A percentile compares a stretch with the other conserved stretches of the same genome.
Conservation (phyloP, 2,113 vertebrate genomes). For the Pachypanchax playfairii region DNA sequence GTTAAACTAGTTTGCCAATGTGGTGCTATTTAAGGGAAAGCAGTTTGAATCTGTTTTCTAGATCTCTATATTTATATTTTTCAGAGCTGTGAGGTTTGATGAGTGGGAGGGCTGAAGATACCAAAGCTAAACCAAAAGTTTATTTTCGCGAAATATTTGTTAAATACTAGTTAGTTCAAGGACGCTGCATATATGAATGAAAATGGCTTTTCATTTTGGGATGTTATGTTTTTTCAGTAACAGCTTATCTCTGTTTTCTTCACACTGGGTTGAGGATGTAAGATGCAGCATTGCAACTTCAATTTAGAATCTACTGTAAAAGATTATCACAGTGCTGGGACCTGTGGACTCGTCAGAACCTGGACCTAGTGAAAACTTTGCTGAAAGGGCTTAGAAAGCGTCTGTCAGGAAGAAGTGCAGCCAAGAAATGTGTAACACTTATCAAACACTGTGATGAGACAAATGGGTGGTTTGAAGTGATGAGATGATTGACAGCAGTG, state of each 20-base stretch:
- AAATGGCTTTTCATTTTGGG: constrained; percentile 17
- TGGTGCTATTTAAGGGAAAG: constrained; percentile 8
- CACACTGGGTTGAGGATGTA: constrained; percentile 3
- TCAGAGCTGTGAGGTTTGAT: constrained; percentile 69
- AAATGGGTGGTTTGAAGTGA: constrained; percentile 30
- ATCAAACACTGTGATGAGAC: constrained; percentile 58
- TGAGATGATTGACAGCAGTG: constrained; percentile 23
- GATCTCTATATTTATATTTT: background rate
- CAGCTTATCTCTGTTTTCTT: constrained; percentile 19
- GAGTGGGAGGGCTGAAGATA: constrained; percentile 48
- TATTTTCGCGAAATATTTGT: constrained; percentile 34
- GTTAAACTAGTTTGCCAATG: background rate
- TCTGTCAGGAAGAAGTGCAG: constrained; percentile 23
- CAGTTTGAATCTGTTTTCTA: background rate
- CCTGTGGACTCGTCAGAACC: constrained; percentile 33
- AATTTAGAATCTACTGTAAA: constrained; percentile 2
- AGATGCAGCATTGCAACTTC: constrained; percentile 6
- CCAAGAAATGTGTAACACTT: constrained; percentile 42
- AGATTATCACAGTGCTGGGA: constrained; percentile 30
- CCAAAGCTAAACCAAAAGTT: constrained; percentile 42
- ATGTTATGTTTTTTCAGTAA: constrained; percentile 23
- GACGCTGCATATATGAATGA: constrained; percentile 22
- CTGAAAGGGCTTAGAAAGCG: constrained; percentile 35
- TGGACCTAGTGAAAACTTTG: constrained; percentile 16
- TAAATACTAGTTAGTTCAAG: constrained; percentile 22